Conservation (phyloP, 1,140 invertebrate genomes). For the Drosophila parvula region DNA sequence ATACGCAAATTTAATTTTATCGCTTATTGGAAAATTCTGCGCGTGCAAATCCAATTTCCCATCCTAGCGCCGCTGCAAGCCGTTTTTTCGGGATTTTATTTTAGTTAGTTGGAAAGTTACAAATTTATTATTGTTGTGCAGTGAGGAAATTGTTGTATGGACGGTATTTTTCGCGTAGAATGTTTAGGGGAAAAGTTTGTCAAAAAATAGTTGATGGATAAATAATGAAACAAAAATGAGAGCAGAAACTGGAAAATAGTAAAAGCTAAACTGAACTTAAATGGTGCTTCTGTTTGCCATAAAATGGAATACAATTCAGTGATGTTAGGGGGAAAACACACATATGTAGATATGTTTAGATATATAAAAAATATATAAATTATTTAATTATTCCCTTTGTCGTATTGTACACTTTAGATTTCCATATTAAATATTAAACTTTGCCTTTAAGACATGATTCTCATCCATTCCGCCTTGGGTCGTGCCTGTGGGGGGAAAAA, state of each 20-base stretch:
- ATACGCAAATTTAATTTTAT: conserved; percentile 49
- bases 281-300: neutral
- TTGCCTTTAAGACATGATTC: neutral
- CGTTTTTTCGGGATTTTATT: conserved; percentile 11
- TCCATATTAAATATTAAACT: neutral
- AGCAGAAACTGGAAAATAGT: neutral
- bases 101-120: conserved; percentile 33
- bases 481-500: too few relatives aligned
- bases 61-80: neutral
- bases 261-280: neutral
- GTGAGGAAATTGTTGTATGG: conserved; percentile 2
- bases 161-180: neutral
- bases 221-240: neutral
- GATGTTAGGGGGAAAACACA: too few relatives aligned
- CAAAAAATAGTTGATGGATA: conserved; percentile 3
- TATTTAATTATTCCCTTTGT: too few relatives aligned
- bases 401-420: too few relatives aligned
- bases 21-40: conserved; percentile 43
- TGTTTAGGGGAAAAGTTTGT: conserved; percentile 1
- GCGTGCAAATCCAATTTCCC: conserved; percentile 37
- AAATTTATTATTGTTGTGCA: conserved; percentile 30
- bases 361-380: too few relatives aligned
- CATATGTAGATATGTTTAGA: too few relatives aligned
- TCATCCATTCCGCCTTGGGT: neutral
- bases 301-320: neutral